A percentile compares a stretch with the other conserved stretches of the same genome.
Evolutionary conservation across 2,113 vertebrate species (phyloP).

Genomic region (Ammospiza caudacuta): DNA sequence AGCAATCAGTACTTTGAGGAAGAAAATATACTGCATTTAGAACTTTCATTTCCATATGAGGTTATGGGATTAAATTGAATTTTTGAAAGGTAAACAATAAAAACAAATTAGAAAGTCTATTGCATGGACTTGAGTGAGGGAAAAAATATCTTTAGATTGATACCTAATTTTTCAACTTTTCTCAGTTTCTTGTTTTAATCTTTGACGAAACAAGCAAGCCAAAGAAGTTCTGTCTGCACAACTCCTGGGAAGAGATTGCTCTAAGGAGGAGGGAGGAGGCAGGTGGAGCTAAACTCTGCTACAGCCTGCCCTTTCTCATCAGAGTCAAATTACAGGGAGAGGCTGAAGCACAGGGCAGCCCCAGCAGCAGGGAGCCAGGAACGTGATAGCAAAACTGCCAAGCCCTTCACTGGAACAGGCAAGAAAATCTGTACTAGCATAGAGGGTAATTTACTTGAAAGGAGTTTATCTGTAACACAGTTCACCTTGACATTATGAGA

Average conservation of each 20-base stretch:
- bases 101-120: neutral
- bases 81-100: neutral
- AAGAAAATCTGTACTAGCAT: neutral
- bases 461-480: neutral
- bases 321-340: neutral
- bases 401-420: neutral
- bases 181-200: neutral
- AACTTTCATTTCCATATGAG: neutral
- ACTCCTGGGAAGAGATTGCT: neutral
- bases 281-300: neutral
- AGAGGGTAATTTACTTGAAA: neutral
- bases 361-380: neutral
- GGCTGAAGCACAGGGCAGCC: neutral
- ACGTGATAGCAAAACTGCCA: neutral
- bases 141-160: neutral
- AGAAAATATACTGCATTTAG: neutral
- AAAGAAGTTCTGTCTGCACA: neutral
- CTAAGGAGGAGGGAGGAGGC: neutral
- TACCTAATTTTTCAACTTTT: neutral
- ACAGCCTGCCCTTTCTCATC: fast-evolving
- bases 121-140: neutral
- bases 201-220: neutral
- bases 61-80: neutral
- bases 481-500: neutral
- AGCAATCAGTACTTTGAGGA: neutral